phyloP scores from a whole-genome alignment of 1,140 invertebrate species.

The Cydia amplana region DNA sequence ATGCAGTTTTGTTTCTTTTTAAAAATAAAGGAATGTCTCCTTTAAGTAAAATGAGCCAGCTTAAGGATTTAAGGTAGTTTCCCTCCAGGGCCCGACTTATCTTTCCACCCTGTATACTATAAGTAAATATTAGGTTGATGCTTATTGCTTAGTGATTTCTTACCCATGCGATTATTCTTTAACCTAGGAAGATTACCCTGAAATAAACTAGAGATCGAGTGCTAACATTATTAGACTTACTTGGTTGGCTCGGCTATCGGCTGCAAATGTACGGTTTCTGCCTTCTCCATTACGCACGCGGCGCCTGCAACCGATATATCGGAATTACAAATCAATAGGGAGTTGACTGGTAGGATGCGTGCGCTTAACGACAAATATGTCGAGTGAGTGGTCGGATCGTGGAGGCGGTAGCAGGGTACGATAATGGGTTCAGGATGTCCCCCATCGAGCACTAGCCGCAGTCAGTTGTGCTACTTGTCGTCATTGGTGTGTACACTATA shows the following conservation, averaged over 20 bases:
- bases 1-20: too few species aligned
- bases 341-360: constrained; percentile 7
- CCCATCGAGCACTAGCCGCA: constrained; percentile 27
- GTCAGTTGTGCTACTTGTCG: constrained; percentile 11
- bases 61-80: too few species aligned
- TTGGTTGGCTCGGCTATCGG: constrained; percentile 18
- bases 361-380: constrained; percentile 12
- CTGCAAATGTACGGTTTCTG: constrained; percentile 31
- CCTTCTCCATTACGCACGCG: constrained; percentile 9
- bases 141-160: too few species aligned
- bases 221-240: constrained; percentile 6
- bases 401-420: constrained; percentile 15
- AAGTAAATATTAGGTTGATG: too few species aligned
- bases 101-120: too few species aligned
- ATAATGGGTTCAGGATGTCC: constrained; percentile 32
- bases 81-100: too few species aligned
- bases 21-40: too few species aligned
- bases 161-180: too few species aligned
- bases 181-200: background rate
- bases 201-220: background rate
- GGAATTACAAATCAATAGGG: constrained; percentile 14
- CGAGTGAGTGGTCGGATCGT: constrained; percentile 24
- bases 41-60: too few species aligned
- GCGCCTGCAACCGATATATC: constrained; percentile 26
- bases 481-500: constrained; percentile 24